Evolutionary conservation across 2,888 invertebrate species (phyloP), one percentile per base, ranked within the genome.

Genomic region (Sminthurides aquaticus): DNA sequence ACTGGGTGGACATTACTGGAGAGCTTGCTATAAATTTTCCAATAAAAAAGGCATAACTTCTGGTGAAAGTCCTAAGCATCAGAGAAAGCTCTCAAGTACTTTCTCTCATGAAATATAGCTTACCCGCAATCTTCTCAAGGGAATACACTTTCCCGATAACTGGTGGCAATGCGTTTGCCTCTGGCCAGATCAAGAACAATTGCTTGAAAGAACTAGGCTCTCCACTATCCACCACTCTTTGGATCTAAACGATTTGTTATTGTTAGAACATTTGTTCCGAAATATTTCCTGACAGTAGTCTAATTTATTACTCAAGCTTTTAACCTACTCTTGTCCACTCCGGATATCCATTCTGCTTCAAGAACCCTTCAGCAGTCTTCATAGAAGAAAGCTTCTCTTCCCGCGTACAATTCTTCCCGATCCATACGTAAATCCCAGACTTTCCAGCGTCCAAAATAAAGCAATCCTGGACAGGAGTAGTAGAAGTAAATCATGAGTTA

Each of bases 171-270:
- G 86, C 86, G 71, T 85, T 86, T 8, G 76, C 76, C 71, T 87
- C 87, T 54, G 85, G 83, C 92, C 92, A 92, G 0, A 86, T 85
- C 1, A 83, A 78, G 80, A 93, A 94, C 81, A 91, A 93, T 76
- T 94, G 92, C 73, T 90, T 91, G 80, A 95, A 95, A 5, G 87
- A 84, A 0, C 89, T 86, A 0, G 93, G 87, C 78, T 95, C 95
- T 0, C 87, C 89, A 24, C 86, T 86, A 76, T 94, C 90, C 0
- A 90, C 86, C 18, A 94, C 84, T 73, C 87, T 84, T 75, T 85
- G 84, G 0, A 87, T 84, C 71, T 71, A 25, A n/a, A n/a, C 43
- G 15, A 34, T 11, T 34, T n/a, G n/a, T n/a, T n/a, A n/a, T 58
- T 20, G 22, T 22, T 18, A 49, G 25, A 24, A 2, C 26, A 65